phyloP scores from a whole-genome alignment of 2,888 invertebrate genomes.

The Perithous albicinctus region DNA sequence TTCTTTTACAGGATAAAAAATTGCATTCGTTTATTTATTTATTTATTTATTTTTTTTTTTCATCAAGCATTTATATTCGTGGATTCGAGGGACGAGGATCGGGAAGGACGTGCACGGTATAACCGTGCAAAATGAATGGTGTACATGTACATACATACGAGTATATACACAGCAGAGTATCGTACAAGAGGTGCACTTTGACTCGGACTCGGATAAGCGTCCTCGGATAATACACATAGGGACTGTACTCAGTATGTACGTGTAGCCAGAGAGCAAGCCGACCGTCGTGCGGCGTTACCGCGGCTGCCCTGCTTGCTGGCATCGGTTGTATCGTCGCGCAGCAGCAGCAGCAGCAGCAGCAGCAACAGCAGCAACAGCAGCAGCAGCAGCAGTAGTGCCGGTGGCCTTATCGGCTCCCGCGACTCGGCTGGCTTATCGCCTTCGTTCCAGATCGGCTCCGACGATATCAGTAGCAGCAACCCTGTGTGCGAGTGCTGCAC shows the following conservation, averaged over 20 bases:
- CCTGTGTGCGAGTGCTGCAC: conserved; percentile 51
- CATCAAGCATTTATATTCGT: conserved; percentile 14
- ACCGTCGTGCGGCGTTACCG: conserved; percentile 58
- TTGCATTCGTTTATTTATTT: conserved; percentile 19
- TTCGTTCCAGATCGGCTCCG: conserved; percentile 76
- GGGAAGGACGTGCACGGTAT: conserved; percentile 21
- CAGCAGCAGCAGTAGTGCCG: conserved; percentile 64
- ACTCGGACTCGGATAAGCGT: conserved; percentile 55
- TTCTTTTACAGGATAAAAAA: background rate
- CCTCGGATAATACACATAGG: conserved; percentile 48
- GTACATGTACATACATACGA: conserved; percentile 2
- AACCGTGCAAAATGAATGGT: conserved; percentile 24
- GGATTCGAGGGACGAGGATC: background rate
- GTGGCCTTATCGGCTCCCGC: too few relatives aligned
- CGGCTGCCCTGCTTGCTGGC: conserved; percentile 49
- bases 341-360: conserved; percentile 68
- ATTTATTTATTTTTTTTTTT: too few relatives aligned
- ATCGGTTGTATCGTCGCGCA: conserved; percentile 73
- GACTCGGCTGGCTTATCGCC: conserved; percentile 73
- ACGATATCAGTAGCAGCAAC: conserved; percentile 68
- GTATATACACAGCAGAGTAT: conserved; percentile 2
- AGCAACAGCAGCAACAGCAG: conserved; percentile 68
- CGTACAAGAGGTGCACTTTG: conserved; percentile 55
- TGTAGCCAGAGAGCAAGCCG: conserved; percentile 10
- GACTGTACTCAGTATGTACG: conserved; percentile 24